Base-by-base conservation (phyloP, 2,113 vertebrate species). In the Podilymbus podiceps region DNA sequence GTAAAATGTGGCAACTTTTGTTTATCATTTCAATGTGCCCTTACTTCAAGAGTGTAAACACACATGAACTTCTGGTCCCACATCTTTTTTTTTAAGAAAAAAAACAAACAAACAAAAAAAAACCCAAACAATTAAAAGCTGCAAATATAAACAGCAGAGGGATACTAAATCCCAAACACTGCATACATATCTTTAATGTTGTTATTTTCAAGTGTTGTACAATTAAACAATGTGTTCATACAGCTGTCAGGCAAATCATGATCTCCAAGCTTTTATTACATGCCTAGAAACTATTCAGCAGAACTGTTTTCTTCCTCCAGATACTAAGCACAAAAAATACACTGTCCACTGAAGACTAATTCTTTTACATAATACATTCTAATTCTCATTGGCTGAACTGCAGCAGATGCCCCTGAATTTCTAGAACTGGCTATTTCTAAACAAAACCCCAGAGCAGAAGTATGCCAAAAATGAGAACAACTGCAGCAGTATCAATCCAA, bases 181-280 rank as follows among this genome's bases (percentile, higher is more conserved):
- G 85, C 83, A 40, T 49, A 77, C 22, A 2, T n/a, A 38, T 47
- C 87, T 90, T 92, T 30, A 69, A 31, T 55, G 55, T 78, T 40
- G 30, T 60, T 85, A 9, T 73, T 84, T 98, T 97, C 95, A 97
- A 95, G 95, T 62, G 96, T 81, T 88, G 91, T 85, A 46, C 74
- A 92, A 80, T 93, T 94, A 95, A 78, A 95, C 95, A 92, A 94
- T 52, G 91, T 93, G 93, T 95, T 95, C 73, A 25, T 88, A 95
- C 75, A 92, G 94, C 92, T 97, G 96, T 78, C 78, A 92, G 84
- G 91, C 95, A 85, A 95, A 97, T 86, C 96, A 88, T 87, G 96
- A 97, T 94, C 95, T 97, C 97, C 89, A 90, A 63, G 93, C 83
- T 97, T 97, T 97, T 96, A 97, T 63, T 97, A 97, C 96, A 52